Evolutionary conservation across 2,113 vertebrate species (phyloP).

Genomic region (Lasiurus cinereus): DNA sequence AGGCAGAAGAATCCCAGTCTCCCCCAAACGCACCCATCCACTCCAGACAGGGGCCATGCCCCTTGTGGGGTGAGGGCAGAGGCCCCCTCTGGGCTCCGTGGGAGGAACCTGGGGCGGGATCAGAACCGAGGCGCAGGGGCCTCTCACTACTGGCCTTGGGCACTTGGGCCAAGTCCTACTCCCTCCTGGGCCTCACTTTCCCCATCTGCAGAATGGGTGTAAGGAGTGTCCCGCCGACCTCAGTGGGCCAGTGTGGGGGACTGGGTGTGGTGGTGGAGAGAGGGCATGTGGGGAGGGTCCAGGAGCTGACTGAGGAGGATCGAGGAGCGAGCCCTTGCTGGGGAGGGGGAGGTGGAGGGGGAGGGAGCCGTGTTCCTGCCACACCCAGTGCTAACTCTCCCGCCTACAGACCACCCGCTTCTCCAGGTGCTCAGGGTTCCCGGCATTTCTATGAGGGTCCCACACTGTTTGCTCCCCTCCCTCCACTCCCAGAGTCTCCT

Average conservation of each 20-base stretch:
- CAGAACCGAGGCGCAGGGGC: background rate
- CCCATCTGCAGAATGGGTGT: background rate
- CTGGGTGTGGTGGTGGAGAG: background rate
- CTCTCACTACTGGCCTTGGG: background rate
- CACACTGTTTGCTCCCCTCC: background rate
- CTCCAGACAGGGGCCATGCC: background rate
- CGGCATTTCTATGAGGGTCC: background rate
- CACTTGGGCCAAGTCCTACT: background rate
- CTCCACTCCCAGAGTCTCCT: background rate
- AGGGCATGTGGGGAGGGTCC: too few species aligned
- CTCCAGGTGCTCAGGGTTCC: background rate
- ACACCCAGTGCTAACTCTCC: background rate
- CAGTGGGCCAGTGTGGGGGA: background rate
- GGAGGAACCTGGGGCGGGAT: background rate
- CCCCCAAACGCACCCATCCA: background rate
- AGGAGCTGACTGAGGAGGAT: background rate
- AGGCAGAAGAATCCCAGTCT: background rate
- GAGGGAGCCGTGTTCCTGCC: background rate
- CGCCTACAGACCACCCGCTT: background rate
- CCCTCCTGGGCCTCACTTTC: background rate
- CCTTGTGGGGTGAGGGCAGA: background rate
- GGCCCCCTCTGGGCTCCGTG: background rate
- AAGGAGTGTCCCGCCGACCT: background rate
- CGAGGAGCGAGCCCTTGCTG: accelerated
- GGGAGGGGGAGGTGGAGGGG: background rate